Conservation (phyloP, 2,113 vertebrate species). For the Vidua macroura region DNA sequence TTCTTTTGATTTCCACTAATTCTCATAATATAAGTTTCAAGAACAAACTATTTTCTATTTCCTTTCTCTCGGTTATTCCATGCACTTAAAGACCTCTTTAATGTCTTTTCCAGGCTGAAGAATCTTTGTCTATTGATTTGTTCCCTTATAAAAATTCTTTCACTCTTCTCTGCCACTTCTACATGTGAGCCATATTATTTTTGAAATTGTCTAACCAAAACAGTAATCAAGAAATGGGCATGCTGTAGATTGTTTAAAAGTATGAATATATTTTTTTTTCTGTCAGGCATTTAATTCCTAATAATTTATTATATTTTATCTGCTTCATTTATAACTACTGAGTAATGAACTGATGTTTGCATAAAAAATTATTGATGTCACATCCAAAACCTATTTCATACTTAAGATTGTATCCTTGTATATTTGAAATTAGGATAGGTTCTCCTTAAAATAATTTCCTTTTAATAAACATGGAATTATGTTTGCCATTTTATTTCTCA, state of each 20-base stretch:
- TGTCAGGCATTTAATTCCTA: neutral
- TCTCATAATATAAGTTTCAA: neutral
- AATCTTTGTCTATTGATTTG: neutral
- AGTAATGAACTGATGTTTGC: neutral
- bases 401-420: neutral
- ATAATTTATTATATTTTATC: neutral
- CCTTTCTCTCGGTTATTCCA: neutral
- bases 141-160: neutral
- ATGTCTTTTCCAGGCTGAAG: neutral
- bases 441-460: neutral
- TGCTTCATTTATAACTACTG: neutral
- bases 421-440: neutral
- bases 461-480: neutral
- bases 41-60: neutral
- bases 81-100: neutral
- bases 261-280: neutral
- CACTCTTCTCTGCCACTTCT: neutral
- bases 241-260: neutral
- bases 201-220: neutral
- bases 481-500: neutral
- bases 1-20: neutral
- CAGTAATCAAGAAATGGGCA: neutral
- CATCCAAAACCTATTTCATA: neutral
- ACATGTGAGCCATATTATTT: neutral
- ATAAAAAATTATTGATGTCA: neutral